These are phyloP conservation scores for Gymnodraco acuticeps DNA, from an alignment of 2,797 vertebrate species.

Conservation along the genomic window DNA sequence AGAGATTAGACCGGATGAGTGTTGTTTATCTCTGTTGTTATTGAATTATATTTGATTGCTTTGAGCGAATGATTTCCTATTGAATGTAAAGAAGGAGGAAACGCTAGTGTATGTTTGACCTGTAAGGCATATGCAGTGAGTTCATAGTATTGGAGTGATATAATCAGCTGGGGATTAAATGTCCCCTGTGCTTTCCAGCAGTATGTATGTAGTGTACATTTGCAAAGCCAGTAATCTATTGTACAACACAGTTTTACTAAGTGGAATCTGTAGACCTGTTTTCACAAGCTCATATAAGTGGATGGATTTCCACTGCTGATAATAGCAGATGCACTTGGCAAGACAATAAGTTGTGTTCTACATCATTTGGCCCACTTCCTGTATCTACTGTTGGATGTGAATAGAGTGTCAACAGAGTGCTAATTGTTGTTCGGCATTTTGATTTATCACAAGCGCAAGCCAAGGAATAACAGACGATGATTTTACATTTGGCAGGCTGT, in stretches of 20 bases:
- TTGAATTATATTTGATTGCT: conserved; percentile 78
- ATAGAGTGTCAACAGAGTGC: conserved; percentile 77
- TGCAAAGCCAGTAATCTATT: conserved; percentile 52
- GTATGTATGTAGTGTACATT: conserved; percentile 57
- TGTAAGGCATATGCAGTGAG: conserved; percentile 71
- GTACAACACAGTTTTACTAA: conserved; percentile 54
- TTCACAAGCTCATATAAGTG: conserved; percentile 72
- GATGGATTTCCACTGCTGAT: conserved; percentile 68
- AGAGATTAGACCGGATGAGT: conserved; percentile 84
- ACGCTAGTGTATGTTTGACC: conserved; percentile 70
- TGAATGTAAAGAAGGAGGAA: conserved; percentile 77
- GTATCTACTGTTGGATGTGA: conserved; percentile 77
- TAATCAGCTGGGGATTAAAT: conserved; percentile 69
- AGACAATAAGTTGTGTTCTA: conserved; percentile 73
- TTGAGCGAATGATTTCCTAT: conserved; percentile 75
- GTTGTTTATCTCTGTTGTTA: conserved; percentile 83
- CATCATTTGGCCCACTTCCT: conserved; percentile 78
- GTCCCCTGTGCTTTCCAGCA: conserved; percentile 55
- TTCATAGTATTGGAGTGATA: conserved; percentile 60
- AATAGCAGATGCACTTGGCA: conserved; percentile 77
- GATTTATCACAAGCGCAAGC: conserved; percentile 72
- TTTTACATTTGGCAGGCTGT: conserved; percentile 75
- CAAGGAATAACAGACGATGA: conserved; percentile 70
- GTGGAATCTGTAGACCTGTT: conserved; percentile 61
- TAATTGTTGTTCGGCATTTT: conserved; percentile 76